A percentile compares a stretch with the other conserved stretches of the same genome.
These are phyloP conservation scores for Piaya cayana DNA, from an alignment of 2,113 vertebrate species.

Conservation along the genomic window DNA sequence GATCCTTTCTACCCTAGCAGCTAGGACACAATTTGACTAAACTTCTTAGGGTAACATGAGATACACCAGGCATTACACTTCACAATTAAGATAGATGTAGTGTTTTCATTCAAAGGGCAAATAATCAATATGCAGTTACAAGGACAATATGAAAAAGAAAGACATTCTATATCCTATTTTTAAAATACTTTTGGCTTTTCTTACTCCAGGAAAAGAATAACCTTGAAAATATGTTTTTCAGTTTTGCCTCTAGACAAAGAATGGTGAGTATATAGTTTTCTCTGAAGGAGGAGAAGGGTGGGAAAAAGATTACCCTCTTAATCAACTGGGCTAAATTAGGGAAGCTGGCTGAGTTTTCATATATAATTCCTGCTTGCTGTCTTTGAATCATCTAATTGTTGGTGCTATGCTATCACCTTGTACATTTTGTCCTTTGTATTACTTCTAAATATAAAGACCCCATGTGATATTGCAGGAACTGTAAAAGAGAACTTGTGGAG, in stretches of 20 bases:
- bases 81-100: background rate
- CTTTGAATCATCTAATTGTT: background rate
- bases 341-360: background rate
- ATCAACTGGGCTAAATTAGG: background rate
- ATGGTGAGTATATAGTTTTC: background rate
- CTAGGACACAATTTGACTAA: background rate
- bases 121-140: background rate
- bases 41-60: background rate
- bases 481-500: background rate
- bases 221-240: background rate
- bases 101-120: background rate
- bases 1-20: background rate
- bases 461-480: background rate
- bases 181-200: rapidly evolving
- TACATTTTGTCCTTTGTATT: background rate
- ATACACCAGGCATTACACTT: background rate
- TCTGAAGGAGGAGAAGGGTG: background rate
- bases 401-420: background rate
- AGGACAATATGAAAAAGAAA: background rate
- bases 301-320: background rate
- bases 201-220: background rate
- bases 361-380: background rate
- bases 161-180: background rate
- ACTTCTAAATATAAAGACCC: background rate
- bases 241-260: background rate